Base-by-base conservation (phyloP, 2,113 vertebrate genomes). In the Synchiropus splendidus region DNA sequence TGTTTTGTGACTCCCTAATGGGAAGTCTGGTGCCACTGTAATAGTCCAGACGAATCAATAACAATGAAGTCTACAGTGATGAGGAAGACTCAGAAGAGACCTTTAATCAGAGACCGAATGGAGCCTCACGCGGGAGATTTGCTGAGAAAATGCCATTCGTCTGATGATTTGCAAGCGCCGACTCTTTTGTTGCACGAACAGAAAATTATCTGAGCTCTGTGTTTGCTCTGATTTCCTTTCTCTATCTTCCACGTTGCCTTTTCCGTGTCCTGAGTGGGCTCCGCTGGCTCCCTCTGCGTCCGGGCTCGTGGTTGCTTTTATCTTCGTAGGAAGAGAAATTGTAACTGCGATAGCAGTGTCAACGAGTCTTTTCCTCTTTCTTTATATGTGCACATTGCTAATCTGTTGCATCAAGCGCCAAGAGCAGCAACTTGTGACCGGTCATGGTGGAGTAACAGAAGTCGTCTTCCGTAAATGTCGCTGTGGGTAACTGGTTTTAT, bases 81-180 rank as follows among this genome's bases (percentile, higher is more conserved):
- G 44, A 35, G 46, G 5, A 16, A 38, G 2, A 3, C 49, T 36
- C 50, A 53, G n/a, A 64, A 48, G 47, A 58, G 54, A 67, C 49
- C 47, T 54, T 54, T 53, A 18, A 50, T 55, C 54, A 48, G n/a
- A 14, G 47, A n/a, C n/a, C n/a, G n/a, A n/a, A n/a, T n/a, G n/a
- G n/a, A 54, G 32, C 43, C 49, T 53, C 52, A 18, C 34, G 64
- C 45, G 27, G 47, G 18, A 10, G 6, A 42, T 51, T 39, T n/a
- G n/a, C n/a, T n/a, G n/a, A n/a, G n/a, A n/a, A n/a, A n/a, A n/a
- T n/a, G n/a, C n/a, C n/a, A n/a, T n/a, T n/a, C n/a, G n/a, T n/a
- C n/a, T n/a, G n/a, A n/a, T n/a, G n/a, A n/a, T n/a, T n/a, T n/a
- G n/a, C n/a, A n/a, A n/a, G 11, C 17, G 8, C 47, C 46, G 45